phyloP scores from a whole-genome alignment of 2,797 vertebrate species.

The Micrastur ruficollis region DNA sequence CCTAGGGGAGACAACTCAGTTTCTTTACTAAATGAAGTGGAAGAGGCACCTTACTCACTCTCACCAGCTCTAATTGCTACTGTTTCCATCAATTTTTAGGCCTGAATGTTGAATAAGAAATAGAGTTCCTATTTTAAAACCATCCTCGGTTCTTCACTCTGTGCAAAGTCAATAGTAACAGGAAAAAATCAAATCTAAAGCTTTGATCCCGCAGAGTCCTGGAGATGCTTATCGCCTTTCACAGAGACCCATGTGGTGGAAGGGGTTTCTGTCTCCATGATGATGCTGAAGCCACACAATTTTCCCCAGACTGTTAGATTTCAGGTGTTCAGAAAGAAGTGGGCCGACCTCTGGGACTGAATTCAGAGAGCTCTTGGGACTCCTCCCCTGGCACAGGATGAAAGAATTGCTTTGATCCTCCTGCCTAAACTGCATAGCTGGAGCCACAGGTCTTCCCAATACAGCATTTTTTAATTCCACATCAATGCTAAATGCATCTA shows the following conservation, averaged over 20 bases:
- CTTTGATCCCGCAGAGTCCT: background rate
- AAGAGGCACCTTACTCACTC: conserved; percentile 30
- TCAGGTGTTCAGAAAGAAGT: background rate
- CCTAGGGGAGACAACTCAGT: background rate
- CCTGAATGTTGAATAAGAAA: conserved; percentile 20
- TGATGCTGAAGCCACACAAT: background rate
- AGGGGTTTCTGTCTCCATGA: background rate
- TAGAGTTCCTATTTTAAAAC: background rate
- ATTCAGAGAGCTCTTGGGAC: background rate
- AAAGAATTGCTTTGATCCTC: background rate
- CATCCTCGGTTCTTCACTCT: background rate
- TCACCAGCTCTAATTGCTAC: background rate
- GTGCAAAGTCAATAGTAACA: background rate
- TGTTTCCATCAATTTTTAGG: background rate
- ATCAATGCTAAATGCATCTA: background rate
- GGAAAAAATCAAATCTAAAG: background rate
- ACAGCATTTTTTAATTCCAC: background rate
- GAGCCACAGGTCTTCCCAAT: background rate
- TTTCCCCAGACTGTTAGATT: background rate
- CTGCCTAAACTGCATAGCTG: background rate
- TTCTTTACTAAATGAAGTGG: conserved; percentile 29
- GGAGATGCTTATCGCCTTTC: background rate
- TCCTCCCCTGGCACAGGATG: background rate
- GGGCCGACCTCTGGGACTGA: background rate
- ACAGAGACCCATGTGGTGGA: accelerated